phyloP scores from a whole-genome alignment of 2,113 vertebrate species.

The Psophia crepitans region DNA sequence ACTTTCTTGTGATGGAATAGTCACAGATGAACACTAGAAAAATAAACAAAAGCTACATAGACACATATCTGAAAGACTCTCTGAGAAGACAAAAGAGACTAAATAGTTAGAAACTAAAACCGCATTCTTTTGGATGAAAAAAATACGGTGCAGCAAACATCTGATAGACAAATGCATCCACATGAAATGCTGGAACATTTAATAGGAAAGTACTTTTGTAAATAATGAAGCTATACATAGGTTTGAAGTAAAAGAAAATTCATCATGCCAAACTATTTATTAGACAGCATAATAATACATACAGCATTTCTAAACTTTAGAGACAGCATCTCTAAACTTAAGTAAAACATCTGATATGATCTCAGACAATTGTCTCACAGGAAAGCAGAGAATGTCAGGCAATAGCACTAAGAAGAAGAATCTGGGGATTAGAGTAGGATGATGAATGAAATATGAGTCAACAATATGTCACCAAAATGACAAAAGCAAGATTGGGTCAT shows the following conservation, averaged over 20 bases:
- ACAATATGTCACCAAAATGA: slow-evolving; percentile 40
- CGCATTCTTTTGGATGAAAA: not conserved
- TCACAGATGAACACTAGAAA: not conserved
- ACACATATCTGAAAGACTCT: not conserved
- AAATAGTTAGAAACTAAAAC: not conserved
- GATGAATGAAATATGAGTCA: slow-evolving; percentile 46
- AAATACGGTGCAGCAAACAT: not conserved
- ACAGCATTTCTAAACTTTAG: slow-evolving; percentile 1
- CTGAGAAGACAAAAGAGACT: not conserved
- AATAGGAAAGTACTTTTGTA: not conserved
- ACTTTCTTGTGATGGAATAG: not conserved
- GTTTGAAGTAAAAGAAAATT: slow-evolving; percentile 17
- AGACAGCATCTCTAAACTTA: slow-evolving; percentile 31
- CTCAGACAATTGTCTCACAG: slow-evolving; percentile 37
- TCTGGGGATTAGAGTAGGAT: not conserved
- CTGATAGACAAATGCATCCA: not conserved
- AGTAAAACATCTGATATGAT: slow-evolving; percentile 52
- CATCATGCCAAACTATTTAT: slow-evolving; percentile 25
- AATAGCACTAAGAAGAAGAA: not conserved
- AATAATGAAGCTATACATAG: slow-evolving; percentile 1
- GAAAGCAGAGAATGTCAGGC: slow-evolving; percentile 5
- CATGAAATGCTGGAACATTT: not conserved
- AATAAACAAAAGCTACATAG: not conserved
- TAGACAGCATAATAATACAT: not conserved
- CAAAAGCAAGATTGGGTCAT: slow-evolving; percentile 18